These are phyloP conservation scores for Drosophila recens DNA, from an alignment of 2,888 invertebrate species.

Conservation along the genomic window DNA sequence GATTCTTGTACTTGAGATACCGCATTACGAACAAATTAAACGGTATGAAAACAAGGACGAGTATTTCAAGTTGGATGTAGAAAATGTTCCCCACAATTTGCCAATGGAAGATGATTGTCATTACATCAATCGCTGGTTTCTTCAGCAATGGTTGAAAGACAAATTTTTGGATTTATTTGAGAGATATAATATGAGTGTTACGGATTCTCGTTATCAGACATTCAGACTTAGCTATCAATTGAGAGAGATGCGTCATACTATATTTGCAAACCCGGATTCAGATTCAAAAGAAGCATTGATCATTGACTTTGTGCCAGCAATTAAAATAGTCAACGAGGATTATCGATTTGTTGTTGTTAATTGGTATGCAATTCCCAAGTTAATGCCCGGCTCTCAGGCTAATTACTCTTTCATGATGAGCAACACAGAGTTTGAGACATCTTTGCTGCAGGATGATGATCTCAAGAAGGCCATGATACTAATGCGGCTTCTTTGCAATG, in stretches of 20 bases:
- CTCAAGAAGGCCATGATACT: constrained; percentile 17
- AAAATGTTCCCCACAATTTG: neutral
- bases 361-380: constrained; percentile 21
- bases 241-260: constrained; percentile 6
- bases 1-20: constrained; percentile 8
- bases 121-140: constrained; percentile 6
- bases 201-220: neutral
- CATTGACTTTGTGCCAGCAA: constrained; percentile 16
- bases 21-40: neutral
- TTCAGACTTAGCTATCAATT: constrained; percentile 5
- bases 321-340: neutral
- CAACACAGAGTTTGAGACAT: neutral
- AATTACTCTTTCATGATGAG: constrained; percentile 23
- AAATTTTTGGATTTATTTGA: neutral
- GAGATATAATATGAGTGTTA: neutral
- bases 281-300: neutral
- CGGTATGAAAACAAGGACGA: constrained; percentile 2
- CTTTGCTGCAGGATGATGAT: neutral
- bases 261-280: neutral
- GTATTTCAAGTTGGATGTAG: constrained; percentile 3
- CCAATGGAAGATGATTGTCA: neutral
- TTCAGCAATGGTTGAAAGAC: neutral
- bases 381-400: constrained; percentile 3
- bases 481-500: constrained; percentile 27
- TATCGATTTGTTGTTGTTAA: neutral